These are phyloP conservation scores for Aplochiton taeniatus DNA, from an alignment of 2,797 vertebrate species.

Conservation along the genomic window DNA sequence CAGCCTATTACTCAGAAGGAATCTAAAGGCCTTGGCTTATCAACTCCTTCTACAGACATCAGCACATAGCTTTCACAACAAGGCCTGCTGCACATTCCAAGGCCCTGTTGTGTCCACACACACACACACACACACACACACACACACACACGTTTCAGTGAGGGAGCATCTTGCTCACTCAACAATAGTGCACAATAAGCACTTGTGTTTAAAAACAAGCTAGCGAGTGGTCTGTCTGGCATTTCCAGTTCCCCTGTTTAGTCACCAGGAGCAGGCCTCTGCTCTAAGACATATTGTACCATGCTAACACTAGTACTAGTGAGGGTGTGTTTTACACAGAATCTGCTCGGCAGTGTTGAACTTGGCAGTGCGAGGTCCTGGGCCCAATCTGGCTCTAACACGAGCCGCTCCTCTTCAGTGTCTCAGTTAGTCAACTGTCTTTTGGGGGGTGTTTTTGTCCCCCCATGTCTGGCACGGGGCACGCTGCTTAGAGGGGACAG, in stretches of 20 bases:
- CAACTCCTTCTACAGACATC: background rate
- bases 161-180: background rate
- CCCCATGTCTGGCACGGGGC: slow-evolving; percentile 27
- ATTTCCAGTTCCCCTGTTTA: background rate
- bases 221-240: slow-evolving; percentile 1
- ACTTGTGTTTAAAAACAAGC: slow-evolving; percentile 13
- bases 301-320: background rate
- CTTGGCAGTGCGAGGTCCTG: too few species aligned
- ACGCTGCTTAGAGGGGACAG: slow-evolving; percentile 6
- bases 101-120: slow-evolving; percentile 9
- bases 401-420: too few species aligned
- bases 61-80: slow-evolving; percentile 25
- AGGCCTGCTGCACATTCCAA: slow-evolving; percentile 26
- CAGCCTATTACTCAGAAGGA: too few species aligned
- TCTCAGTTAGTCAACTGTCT: background rate
- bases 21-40: too few species aligned
- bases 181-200: slow-evolving; percentile 8
- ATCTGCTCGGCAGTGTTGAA: too few species aligned
- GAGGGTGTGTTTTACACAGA: too few species aligned
- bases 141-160: background rate
- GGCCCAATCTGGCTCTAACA: too few species aligned
- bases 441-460: background rate
- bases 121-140: slow-evolving; percentile 1
- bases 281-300: background rate
- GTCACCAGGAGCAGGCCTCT: too few species aligned